Evolutionary conservation across 2,113 vertebrate species (phyloP).

Genomic region (Cettia cetti): DNA sequence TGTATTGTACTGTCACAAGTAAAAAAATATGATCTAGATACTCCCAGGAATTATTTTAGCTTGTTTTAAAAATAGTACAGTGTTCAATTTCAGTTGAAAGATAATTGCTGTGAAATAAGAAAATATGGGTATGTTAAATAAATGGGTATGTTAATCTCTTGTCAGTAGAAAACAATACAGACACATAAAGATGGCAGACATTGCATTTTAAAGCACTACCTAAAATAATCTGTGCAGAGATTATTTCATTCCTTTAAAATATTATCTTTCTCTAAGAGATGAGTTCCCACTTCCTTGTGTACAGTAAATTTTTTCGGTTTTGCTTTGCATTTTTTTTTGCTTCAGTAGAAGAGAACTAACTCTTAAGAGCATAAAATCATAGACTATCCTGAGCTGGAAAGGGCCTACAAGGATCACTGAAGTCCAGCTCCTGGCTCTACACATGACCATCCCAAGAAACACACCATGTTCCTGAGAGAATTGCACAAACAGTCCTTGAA

Average conservation of each 20-base stretch:
- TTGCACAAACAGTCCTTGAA: not conserved
- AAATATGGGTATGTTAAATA: not conserved
- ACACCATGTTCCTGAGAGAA: not conserved
- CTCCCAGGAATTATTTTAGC: fast-evolving
- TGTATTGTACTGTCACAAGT: not conserved
- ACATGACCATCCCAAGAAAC: not conserved
- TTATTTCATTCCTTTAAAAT: not conserved
- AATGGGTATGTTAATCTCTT: not conserved
- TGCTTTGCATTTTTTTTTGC: not conserved
- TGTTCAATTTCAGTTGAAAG: not conserved
- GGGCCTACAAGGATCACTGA: no score
- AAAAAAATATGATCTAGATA: not conserved
- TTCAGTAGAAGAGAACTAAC: not conserved
- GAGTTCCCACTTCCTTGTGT: not conserved
- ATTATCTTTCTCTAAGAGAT: not conserved
- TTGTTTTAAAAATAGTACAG: not conserved
- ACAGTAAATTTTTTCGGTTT: not conserved
- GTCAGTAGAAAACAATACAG: not conserved
- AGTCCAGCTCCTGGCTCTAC: not conserved
- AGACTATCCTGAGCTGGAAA: not conserved
- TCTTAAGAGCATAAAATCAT: not conserved
- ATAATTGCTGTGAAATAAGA: not conserved
- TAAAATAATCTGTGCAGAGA: not conserved
- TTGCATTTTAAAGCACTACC: not conserved
- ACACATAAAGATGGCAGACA: not conserved